Evolutionary conservation across 1,140 invertebrate genomes (phyloP).

Genomic region (Brevipalpus yothersi): DNA sequence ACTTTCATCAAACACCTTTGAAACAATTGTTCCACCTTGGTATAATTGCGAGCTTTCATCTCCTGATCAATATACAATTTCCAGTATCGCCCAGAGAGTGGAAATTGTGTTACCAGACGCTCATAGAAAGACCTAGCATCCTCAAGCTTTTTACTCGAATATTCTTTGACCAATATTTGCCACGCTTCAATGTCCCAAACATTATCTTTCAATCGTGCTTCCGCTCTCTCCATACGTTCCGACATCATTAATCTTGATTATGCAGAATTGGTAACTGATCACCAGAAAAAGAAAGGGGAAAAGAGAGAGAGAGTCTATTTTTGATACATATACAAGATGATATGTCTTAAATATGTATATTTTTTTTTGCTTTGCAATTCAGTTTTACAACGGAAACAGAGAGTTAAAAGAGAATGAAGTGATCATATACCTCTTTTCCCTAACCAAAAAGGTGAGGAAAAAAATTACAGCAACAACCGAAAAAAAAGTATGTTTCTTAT

Average conservation of each 20-base stretch:
- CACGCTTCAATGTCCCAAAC: conserved; percentile 86
- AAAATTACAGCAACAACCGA: no score
- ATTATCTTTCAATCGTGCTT: conserved; percentile 42
- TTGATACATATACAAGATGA: no score
- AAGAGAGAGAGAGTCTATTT: no score
- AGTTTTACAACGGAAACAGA: no score
- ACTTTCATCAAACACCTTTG: conserved; percentile 85
- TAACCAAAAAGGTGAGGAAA: no score
- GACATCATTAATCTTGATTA: neutral
- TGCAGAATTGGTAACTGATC: no score
- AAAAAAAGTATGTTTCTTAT: no score
- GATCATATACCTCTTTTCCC: no score
- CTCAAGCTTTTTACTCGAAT: conserved; percentile 50
- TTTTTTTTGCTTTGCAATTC: no score
- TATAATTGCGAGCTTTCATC: conserved; percentile 81
- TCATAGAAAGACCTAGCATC: conserved; percentile 80
- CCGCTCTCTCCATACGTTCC: conserved; percentile 14
- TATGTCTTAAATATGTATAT: no score
- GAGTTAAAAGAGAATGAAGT: no score
- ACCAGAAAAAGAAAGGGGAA: no score
- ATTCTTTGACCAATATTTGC: conserved; percentile 76
- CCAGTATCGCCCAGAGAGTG: conserved; percentile 90
- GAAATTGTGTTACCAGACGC: conserved; percentile 70
- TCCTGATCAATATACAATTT: conserved; percentile 99
- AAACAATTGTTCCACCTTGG: conserved; percentile 95